Evolutionary conservation across 2,888 invertebrate species (phyloP).

Genomic region (Troides aeacus): DNA sequence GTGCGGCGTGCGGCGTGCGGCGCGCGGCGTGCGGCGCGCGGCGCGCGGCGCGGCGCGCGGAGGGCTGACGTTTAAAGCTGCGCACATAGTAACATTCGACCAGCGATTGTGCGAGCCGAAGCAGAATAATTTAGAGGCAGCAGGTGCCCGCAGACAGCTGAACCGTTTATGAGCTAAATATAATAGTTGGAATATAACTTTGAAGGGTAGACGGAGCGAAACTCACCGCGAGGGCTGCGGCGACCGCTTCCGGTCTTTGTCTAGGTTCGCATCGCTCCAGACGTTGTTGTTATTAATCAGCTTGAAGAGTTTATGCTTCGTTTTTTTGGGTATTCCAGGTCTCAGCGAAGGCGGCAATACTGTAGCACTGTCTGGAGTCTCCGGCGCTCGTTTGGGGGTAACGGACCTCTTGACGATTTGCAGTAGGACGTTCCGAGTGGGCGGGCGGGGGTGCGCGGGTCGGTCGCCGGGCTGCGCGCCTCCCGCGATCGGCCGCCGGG

Average conservation of each 20-base stretch:
- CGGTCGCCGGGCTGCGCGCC: conserved; percentile 49
- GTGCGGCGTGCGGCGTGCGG: not conserved
- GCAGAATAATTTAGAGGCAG: too few relatives aligned
- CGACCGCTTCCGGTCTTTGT: too few relatives aligned
- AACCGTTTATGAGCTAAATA: too few relatives aligned
- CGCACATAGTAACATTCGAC: too few relatives aligned
- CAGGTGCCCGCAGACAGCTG: too few relatives aligned
- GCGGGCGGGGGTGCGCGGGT: conserved; percentile 48
- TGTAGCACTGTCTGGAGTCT: conserved; percentile 39
- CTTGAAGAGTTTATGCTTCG: conserved; percentile 57
- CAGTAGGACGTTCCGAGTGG: conserved; percentile 56
- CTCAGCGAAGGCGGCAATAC: conserved; percentile 64
- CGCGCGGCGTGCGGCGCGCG: not conserved
- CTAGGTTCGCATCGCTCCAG: conserved; percentile 63
- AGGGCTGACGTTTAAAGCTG: too few relatives aligned
- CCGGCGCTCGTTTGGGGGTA: conserved; percentile 46
- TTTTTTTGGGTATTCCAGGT: conserved; percentile 52
- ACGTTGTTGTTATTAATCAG: conserved; percentile 73
- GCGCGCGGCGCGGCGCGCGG: too few relatives aligned
- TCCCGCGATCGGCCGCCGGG: too few relatives aligned
- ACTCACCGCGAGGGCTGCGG: too few relatives aligned
- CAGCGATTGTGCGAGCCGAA: too few relatives aligned
- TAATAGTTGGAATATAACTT: too few relatives aligned
- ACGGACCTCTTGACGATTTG: conserved; percentile 68
- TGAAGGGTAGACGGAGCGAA: too few relatives aligned